Evolutionary conservation across 2,888 invertebrate genomes (phyloP).

Genomic region (Synergus umbraculus): DNA sequence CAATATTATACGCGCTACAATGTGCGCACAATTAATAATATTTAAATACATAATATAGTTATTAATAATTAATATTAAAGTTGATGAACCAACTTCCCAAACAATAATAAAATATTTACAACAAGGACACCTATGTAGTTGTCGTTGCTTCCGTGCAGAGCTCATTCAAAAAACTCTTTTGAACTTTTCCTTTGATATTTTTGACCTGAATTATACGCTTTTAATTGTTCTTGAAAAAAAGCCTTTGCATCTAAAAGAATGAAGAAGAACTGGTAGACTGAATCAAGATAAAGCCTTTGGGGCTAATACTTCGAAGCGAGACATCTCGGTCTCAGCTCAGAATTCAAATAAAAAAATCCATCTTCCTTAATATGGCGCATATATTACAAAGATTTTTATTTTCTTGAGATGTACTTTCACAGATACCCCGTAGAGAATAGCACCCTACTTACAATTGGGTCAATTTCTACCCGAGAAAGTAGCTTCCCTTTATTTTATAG

Average conservation of each 20-base stretch:
- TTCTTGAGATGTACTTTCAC: too few relatives aligned
- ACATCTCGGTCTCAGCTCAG: neutral
- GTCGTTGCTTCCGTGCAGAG: slow-evolving; percentile 3
- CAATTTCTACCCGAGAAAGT: too few relatives aligned
- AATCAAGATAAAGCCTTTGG: slow-evolving; percentile 7
- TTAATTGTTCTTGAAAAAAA: slow-evolving; percentile 28
- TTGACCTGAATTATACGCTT: slow-evolving; percentile 7
- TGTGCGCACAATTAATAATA: too few relatives aligned
- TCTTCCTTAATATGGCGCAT: neutral
- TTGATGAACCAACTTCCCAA: too few relatives aligned
- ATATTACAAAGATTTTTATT: too few relatives aligned
- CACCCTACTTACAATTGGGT: too few relatives aligned
- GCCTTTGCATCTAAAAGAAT: neutral
- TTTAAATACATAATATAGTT: too few relatives aligned
- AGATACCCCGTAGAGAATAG: too few relatives aligned
- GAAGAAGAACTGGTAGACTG: slow-evolving; percentile 4
- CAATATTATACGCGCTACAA: too few relatives aligned
- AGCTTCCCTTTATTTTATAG: too few relatives aligned
- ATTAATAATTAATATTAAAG: too few relatives aligned
- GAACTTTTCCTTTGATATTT: slow-evolving; percentile 31
- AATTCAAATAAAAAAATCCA: neutral
- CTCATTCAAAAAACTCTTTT: slow-evolving; percentile 29
- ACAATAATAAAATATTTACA: neutral
- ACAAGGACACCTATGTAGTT: neutral
- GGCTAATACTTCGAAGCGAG: neutral